phyloP scores from a whole-genome alignment of 2,888 invertebrate genomes.

The Stenolophus ochropezus region DNA sequence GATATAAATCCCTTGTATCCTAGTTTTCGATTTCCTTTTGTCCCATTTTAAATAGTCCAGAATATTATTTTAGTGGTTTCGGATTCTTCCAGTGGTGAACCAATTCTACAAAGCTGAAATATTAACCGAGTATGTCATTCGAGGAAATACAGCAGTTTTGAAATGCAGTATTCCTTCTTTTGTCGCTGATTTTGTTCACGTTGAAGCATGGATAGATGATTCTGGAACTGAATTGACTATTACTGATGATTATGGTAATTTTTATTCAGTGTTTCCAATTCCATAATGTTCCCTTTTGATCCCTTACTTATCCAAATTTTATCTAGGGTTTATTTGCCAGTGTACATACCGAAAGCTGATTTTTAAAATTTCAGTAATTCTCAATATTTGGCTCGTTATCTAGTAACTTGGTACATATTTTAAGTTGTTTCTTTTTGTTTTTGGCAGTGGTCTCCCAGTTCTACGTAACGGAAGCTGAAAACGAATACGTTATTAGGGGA shows the following conservation, averaged over 20 bases:
- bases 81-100: slow-evolving; percentile 77
- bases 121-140: slow-evolving; percentile 83
- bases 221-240: slow-evolving; percentile 75
- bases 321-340: background rate
- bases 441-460: slow-evolving; percentile 88
- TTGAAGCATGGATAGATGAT: slow-evolving; percentile 83
- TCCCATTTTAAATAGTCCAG: background rate
- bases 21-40: slow-evolving; percentile 40
- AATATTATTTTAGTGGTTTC: background rate
- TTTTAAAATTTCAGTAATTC: too few species aligned
- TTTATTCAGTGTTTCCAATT: slow-evolving; percentile 30
- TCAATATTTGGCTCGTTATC: too few species aligned
- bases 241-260: slow-evolving; percentile 75
- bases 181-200: slow-evolving; percentile 83
- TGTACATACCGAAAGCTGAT: background rate
- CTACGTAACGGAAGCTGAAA: slow-evolving; percentile 93
- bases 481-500: slow-evolving; percentile 94
- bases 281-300: background rate
- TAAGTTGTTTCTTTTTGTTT: slow-evolving; percentile 71
- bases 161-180: slow-evolving; percentile 86
- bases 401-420: background rate
- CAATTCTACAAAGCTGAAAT: slow-evolving; percentile 84
- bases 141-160: slow-evolving; percentile 82
- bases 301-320: slow-evolving; percentile 47
- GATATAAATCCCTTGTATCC: background rate